Evolutionary conservation across 64 coral and sea anemone species (phyloP).

Genomic region (Porites lutea): DNA sequence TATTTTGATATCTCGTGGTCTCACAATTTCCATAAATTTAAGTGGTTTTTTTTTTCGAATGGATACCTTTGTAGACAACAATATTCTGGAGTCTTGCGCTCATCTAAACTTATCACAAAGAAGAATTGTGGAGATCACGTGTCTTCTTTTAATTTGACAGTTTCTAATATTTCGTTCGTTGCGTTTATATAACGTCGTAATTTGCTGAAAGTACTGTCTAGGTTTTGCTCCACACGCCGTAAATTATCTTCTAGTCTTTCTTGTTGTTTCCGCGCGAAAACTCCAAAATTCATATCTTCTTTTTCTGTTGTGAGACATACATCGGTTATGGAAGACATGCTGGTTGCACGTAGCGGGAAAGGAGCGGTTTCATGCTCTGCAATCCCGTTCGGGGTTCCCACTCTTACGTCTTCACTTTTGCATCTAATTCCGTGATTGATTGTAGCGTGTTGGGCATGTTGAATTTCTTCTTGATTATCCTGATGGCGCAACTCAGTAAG

Average conservation of each 20-base stretch:
- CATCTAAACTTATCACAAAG: too few species aligned
- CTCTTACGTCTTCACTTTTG: neutral
- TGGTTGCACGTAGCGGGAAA: neutral
- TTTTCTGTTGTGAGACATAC: neutral
- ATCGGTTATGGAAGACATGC: neutral
- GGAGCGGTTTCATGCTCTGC: neutral
- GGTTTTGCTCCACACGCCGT: slow-evolving; percentile 10
- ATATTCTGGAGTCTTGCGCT: too few species aligned
- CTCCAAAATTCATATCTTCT: slow-evolving; percentile 3
- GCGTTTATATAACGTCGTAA: slow-evolving; percentile 22
- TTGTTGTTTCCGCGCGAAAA: slow-evolving; percentile 30
- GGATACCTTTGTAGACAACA: too few species aligned
- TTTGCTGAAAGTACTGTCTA: slow-evolving; percentile 28
- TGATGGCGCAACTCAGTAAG: neutral
- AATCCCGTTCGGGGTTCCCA: neutral
- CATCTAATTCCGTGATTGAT: neutral
- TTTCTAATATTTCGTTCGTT: neutral
- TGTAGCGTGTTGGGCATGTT: neutral
- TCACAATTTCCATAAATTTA: too few species aligned
- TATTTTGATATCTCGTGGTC: too few species aligned
- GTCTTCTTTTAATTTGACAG: neutral
- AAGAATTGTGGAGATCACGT: neutral
- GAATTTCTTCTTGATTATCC: neutral
- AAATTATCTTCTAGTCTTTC: slow-evolving; percentile 21
- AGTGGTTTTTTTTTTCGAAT: too few species aligned